These are phyloP conservation scores for Delia radicum DNA, from an alignment of 1,140 invertebrate species.

Conservation along the genomic window DNA sequence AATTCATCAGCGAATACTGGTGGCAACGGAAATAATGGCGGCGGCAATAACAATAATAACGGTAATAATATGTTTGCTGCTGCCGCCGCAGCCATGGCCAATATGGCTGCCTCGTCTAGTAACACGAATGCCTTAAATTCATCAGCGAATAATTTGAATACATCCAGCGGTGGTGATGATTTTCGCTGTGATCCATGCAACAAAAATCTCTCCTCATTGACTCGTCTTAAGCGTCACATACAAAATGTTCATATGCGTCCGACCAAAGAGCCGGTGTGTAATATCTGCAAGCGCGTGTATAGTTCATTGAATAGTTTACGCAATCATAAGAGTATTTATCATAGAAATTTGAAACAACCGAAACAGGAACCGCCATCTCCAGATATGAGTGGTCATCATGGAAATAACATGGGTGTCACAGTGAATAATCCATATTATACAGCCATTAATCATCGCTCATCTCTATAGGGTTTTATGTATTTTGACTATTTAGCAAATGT, in stretches of 20 bases:
- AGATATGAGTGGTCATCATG: conserved; percentile 27
- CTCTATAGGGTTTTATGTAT: conserved; percentile 54
- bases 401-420: not conserved
- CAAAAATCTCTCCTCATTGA: conserved; percentile 81
- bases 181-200: conserved; percentile 86
- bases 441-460: conserved; percentile 34
- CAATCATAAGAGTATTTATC: conserved; percentile 88
- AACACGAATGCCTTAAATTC: conserved; percentile 33
- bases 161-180: conserved; percentile 64
- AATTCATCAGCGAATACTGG: conserved; percentile 20
- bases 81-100: conserved; percentile 48
- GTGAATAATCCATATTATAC: conserved; percentile 41
- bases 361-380: conserved; percentile 49
- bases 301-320: conserved; percentile 82
- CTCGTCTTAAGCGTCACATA: conserved; percentile 80
- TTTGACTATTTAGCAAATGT: conserved; percentile 45
- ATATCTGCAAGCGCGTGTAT: conserved; percentile 84
- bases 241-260: conserved; percentile 85
- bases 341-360: conserved; percentile 68
- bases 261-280: conserved; percentile 81
- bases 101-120: conserved; percentile 28
- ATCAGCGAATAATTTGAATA: conserved; percentile 54
- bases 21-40: not conserved
- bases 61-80: conserved; percentile 48
- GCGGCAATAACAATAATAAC: conserved; percentile 33